phyloP scores from a whole-genome alignment of 2,113 vertebrate genomes.

The Miniopterus natalensis region DNA sequence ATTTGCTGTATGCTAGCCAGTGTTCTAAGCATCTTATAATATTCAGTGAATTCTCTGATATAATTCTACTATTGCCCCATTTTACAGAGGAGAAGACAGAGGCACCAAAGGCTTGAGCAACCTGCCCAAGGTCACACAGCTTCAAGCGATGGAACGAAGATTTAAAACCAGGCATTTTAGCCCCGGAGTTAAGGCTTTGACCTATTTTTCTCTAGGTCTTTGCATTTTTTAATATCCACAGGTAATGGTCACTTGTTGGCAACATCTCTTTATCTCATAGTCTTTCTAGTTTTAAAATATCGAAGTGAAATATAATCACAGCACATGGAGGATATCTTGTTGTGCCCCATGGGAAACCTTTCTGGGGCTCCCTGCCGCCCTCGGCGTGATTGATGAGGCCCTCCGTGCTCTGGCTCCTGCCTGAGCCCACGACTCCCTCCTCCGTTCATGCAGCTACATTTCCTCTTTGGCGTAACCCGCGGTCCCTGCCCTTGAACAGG shows the following conservation, averaged over 20 bases:
- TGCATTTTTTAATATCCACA: neutral
- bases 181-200: neutral
- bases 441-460: neutral
- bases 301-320: conserved; percentile 35
- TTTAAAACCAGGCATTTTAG: neutral
- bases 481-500: neutral
- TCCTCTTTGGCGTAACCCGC: neutral
- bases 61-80: neutral
- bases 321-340: neutral
- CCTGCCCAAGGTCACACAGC: neutral
- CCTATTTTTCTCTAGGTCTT: neutral
- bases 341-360: neutral
- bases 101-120: neutral
- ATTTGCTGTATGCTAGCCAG: neutral
- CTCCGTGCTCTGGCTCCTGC: neutral
- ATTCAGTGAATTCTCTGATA: neutral
- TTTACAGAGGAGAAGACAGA: conserved; percentile 24
- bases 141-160: neutral
- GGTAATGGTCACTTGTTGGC: neutral
- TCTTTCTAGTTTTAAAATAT: conserved; percentile 22
- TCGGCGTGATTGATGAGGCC: neutral
- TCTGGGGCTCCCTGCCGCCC: neutral
- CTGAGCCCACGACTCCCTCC: neutral
- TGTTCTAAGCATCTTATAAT: neutral
- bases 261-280: neutral